Percentiles rank a stretch among this genome's conserved stretches.
Evolutionary conservation across 2,797 vertebrate species (phyloP).

Genomic region (Mormyrus proboscirostris): DNA sequence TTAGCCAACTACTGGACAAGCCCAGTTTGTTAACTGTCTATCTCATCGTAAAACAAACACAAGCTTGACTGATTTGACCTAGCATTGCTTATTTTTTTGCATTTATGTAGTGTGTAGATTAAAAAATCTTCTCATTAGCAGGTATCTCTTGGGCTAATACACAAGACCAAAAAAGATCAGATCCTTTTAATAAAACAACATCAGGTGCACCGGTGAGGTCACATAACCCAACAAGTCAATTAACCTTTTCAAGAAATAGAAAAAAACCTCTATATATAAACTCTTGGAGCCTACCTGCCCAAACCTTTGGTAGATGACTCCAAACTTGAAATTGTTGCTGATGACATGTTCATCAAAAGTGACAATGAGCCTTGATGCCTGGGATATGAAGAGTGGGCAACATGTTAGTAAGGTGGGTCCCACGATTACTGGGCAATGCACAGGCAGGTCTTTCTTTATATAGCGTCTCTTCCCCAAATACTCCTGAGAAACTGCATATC

Average conservation of each 20-base stretch:
- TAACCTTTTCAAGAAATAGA: not conserved
- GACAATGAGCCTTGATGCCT: constrained; percentile 85
- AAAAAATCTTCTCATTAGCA: not conserved
- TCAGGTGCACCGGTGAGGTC: not conserved
- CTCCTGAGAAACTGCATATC: not conserved
- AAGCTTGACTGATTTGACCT: not conserved
- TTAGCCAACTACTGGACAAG: not conserved
- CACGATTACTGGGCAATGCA: not conserved
- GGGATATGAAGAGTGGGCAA: constrained; percentile 1
- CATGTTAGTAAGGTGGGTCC: not conserved
- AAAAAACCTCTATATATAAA: not conserved
- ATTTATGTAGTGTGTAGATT: not conserved
- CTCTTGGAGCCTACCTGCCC: constrained; percentile 68
- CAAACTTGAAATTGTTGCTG: constrained; percentile 92
- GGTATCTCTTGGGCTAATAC: not conserved
- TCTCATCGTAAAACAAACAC: not conserved
- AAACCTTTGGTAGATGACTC: constrained; percentile 82
- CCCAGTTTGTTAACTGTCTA: not conserved
- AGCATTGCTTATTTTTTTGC: not conserved
- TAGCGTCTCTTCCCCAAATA: not conserved
- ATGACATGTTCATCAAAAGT: constrained; percentile 86
- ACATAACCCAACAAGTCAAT: not conserved
- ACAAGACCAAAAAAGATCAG: not conserved
- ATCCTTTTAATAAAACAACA: not conserved
- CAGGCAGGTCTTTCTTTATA: not conserved